phyloP scores from a whole-genome alignment of 2,113 vertebrate species.

The Lycaon pictus region DNA sequence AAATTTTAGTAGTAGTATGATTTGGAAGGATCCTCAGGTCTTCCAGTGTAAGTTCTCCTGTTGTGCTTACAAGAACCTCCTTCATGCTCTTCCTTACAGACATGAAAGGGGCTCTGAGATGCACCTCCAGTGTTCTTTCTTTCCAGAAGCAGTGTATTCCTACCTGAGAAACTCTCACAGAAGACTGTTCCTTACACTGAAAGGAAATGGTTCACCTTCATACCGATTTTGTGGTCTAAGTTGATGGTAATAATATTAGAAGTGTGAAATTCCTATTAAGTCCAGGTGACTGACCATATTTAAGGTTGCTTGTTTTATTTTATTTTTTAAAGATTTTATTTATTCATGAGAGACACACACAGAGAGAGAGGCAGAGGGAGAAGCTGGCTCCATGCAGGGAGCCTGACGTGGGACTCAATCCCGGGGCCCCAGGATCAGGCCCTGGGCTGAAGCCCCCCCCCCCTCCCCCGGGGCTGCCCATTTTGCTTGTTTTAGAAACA shows the following conservation, averaged over 20 bases:
- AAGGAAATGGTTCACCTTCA: conserved; percentile 20
- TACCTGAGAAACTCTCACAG: not conserved
- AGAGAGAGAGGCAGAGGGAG: too few species aligned
- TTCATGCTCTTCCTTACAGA: not conserved
- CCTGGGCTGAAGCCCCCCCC: too few species aligned
- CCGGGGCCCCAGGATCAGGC: too few species aligned
- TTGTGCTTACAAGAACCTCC: not conserved
- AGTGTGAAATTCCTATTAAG: not conserved
- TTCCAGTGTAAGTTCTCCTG: not conserved
- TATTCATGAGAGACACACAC: too few species aligned
- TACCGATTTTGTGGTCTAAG: not conserved
- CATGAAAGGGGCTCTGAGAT: not conserved
- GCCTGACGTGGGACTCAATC: too few species aligned
- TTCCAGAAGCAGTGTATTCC: not conserved
- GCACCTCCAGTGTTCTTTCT: not conserved
- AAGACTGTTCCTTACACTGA: not conserved
- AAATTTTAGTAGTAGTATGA: not conserved
- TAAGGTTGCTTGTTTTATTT: not conserved
- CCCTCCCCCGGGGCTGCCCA: too few species aligned
- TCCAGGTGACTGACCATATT: not conserved
- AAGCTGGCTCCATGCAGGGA: too few species aligned
- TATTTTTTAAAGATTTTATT: too few species aligned
- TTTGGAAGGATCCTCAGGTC: not conserved
- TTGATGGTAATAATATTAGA: not conserved
- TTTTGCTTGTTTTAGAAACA: conserved; percentile 18